Conservation (phyloP, 2,113 vertebrate species). For the Caretta caretta region DNA sequence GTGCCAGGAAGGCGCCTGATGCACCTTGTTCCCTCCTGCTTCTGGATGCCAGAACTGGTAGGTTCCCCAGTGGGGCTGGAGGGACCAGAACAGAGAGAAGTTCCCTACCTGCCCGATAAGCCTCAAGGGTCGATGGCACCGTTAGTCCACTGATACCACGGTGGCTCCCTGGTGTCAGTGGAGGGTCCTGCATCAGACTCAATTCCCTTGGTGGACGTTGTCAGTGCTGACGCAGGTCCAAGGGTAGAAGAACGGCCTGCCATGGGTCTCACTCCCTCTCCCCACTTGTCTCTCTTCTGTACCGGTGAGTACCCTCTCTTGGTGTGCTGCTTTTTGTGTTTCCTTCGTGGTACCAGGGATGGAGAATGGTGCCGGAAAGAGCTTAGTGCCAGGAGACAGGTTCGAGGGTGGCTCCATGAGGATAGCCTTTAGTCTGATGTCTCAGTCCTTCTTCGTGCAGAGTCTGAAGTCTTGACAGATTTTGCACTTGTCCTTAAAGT, state of each 20-base stretch:
- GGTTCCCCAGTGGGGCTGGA: not conserved
- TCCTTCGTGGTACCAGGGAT: not conserved
- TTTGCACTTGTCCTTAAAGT: too few species aligned
- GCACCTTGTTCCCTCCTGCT: not conserved
- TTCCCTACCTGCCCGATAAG: not conserved
- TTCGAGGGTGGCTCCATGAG: too few species aligned
- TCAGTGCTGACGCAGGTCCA: not conserved
- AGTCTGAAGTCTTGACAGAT: too few species aligned
- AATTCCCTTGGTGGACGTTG: too few species aligned
- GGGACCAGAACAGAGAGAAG: not conserved
- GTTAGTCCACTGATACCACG: not conserved
- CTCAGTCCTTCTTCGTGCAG: too few species aligned
- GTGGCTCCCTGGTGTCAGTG: not conserved
- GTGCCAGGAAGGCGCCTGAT: not conserved
- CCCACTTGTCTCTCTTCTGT: not conserved
- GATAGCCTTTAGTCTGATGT: too few species aligned
- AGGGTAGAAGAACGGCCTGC: not conserved
- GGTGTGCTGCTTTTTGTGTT: not conserved
- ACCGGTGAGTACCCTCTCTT: not conserved
- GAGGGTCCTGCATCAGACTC: not conserved
- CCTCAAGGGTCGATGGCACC: not conserved
- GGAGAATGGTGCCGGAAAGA: too few species aligned
- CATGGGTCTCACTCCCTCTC: not conserved
- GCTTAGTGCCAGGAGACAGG: too few species aligned
- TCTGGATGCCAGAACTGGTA: not conserved